Percentiles rank a stretch among this genome's conserved stretches.
Conservation (phyloP, 2,113 vertebrate species). For the Corythornis vintsioides region DNA sequence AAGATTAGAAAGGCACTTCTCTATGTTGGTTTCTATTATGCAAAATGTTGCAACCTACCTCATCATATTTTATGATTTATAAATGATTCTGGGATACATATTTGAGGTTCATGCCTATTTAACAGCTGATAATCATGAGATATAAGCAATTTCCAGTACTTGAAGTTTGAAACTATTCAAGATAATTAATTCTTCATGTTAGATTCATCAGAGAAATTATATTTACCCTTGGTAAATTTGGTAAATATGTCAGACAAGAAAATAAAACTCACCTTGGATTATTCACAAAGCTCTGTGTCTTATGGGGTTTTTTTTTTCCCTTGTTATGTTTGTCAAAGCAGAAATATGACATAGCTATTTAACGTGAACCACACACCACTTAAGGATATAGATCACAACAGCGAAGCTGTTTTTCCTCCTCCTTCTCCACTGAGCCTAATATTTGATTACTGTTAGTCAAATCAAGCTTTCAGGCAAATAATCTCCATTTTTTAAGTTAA, state of each 20-base stretch:
- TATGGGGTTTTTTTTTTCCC: not conserved
- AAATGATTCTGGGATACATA: conserved; percentile 50
- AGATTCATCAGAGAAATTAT: conserved; percentile 48
- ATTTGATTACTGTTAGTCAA: conserved; percentile 85
- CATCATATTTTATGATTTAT: conserved; percentile 55
- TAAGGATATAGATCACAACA: conserved; percentile 71
- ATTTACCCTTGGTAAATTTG: conserved; percentile 66
- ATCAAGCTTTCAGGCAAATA: conserved; percentile 85
- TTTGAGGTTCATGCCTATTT: conserved; percentile 65
- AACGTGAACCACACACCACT: conserved; percentile 74
- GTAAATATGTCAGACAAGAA: conserved; percentile 73
- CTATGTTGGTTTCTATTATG: conserved; percentile 50
- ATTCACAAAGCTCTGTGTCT: conserved; percentile 67
- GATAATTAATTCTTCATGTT: conserved; percentile 65
- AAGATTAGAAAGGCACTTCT: conserved; percentile 25
- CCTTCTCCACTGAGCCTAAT: conserved; percentile 71
- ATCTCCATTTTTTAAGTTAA: conserved; percentile 85
- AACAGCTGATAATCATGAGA: conserved; percentile 27
- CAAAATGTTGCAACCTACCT: conserved; percentile 54
- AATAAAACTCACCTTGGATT: conserved; percentile 74
- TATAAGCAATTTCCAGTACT: conserved; percentile 38
- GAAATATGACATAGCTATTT: conserved; percentile 76
- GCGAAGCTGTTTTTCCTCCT: conserved; percentile 44
- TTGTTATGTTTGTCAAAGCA: conserved; percentile 75
- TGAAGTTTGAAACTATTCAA: conserved; percentile 64